These are phyloP conservation scores for Hyaena hyaena DNA, from an alignment of 2,113 vertebrate species.

Conservation along the genomic window DNA sequence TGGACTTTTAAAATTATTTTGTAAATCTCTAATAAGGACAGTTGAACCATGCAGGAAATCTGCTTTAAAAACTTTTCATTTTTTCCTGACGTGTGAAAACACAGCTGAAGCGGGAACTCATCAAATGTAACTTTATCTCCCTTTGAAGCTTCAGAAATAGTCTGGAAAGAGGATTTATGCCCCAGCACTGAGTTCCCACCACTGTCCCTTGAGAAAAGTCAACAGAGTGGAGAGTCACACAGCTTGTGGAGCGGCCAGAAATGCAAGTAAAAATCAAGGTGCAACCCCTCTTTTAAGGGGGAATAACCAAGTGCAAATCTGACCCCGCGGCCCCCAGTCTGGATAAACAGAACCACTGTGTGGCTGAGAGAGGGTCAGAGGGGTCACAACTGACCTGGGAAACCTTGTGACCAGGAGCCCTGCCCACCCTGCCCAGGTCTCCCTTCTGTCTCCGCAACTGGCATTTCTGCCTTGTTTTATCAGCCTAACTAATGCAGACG, in stretches of 20 bases:
- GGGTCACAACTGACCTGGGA: background rate
- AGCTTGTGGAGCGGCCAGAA: fast-evolving
- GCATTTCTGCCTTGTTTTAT: constrained; percentile 56
- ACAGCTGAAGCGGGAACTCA: background rate
- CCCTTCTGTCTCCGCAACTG: background rate
- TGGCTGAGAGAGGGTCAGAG: background rate
- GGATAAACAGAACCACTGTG: constrained; percentile 39
- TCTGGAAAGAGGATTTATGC: constrained; percentile 38
- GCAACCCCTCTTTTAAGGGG: background rate
- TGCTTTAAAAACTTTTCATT: background rate
- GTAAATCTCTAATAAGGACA: background rate
- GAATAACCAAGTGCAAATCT: background rate
- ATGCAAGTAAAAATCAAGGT: background rate
- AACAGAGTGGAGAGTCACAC: background rate
- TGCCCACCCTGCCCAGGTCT: background rate
- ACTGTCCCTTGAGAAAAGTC: constrained; percentile 40
- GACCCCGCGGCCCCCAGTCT: background rate
- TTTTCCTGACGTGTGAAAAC: constrained; percentile 39
- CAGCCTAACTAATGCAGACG: constrained; percentile 43
- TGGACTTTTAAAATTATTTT: background rate
- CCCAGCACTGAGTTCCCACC: background rate
- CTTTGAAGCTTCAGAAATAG: constrained; percentile 32
- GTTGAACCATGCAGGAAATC: background rate
- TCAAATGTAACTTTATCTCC: constrained; percentile 1
- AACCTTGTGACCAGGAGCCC: background rate